Conservation (phyloP, 2,113 vertebrate species). For the Rhadina sibilatrix region DNA sequence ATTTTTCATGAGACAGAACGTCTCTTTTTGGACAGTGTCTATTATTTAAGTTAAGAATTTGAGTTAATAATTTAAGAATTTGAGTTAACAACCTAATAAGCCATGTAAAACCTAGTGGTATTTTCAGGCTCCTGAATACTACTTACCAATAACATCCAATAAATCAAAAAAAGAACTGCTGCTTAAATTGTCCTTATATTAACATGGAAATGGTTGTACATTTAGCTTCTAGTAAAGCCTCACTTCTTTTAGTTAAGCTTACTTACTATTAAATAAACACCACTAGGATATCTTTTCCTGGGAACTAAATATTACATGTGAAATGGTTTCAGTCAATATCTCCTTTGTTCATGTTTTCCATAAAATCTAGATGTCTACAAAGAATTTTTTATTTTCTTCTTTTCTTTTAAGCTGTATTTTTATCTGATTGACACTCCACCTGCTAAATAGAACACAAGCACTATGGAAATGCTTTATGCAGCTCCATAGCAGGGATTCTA, state of each 20-base stretch:
- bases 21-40: background rate
- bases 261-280: background rate
- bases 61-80: background rate
- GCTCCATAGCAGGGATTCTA: background rate
- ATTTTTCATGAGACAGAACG: background rate
- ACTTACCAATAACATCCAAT: conserved; percentile 43
- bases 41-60: background rate
- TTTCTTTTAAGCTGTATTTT: background rate
- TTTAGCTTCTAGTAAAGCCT: conserved; percentile 17
- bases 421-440: background rate
- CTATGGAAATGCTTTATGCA: background rate
- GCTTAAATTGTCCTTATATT: conserved; percentile 7
- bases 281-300: background rate
- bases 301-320: background rate
- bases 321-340: background rate
- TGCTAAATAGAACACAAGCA: background rate
- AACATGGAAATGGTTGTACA: conserved; percentile 46
- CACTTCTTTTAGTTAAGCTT: background rate
- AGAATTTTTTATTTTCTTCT: background rate
- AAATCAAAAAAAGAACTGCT: conserved; percentile 34
- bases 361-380: background rate
- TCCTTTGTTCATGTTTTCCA: background rate
- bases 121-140: background rate
- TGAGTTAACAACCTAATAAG: background rate
- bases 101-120: background rate